Conservation (phyloP, 2,797 vertebrate species). For the Bucorvus abyssinicus region DNA sequence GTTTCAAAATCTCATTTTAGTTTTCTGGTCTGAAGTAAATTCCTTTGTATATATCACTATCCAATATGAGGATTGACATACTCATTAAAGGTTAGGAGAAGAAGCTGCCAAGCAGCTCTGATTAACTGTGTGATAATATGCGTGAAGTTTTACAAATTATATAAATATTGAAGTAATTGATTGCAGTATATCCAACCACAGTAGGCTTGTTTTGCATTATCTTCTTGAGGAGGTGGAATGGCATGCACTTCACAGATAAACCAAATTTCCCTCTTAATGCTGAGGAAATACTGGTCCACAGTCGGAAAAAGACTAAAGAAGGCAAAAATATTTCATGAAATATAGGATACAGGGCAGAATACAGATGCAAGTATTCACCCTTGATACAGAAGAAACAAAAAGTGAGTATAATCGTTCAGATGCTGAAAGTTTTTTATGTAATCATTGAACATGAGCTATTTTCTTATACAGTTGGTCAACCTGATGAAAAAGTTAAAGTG, state of each 20-base stretch:
- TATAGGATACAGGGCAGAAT: not conserved
- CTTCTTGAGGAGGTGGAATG: not conserved
- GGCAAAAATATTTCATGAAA: slow-evolving; percentile 9
- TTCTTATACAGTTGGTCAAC: not conserved
- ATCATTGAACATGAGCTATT: not conserved
- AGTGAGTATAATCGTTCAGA: not conserved
- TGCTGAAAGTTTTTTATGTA: not conserved
- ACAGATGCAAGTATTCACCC: not conserved
- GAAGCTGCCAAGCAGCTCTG: not conserved
- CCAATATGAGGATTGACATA: not conserved
- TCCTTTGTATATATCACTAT: not conserved
- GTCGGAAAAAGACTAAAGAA: not conserved
- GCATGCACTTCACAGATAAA: not conserved
- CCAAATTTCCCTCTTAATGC: not conserved
- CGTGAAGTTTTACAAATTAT: not conserved
- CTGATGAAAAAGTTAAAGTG: not conserved
- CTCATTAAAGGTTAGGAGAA: not conserved
- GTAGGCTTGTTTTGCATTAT: not conserved
- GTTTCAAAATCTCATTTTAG: slow-evolving; percentile 3
- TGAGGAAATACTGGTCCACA: not conserved
- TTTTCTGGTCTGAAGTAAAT: not conserved
- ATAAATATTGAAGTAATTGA: slow-evolving; percentile 17
- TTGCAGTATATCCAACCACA: not conserved
- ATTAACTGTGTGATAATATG: not conserved
- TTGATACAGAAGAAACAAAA: not conserved